A percentile compares a stretch with the other conserved stretches of the same genome.
phyloP scores from a whole-genome alignment of 2,888 invertebrate species.

The Oscheius sp. region DNA sequence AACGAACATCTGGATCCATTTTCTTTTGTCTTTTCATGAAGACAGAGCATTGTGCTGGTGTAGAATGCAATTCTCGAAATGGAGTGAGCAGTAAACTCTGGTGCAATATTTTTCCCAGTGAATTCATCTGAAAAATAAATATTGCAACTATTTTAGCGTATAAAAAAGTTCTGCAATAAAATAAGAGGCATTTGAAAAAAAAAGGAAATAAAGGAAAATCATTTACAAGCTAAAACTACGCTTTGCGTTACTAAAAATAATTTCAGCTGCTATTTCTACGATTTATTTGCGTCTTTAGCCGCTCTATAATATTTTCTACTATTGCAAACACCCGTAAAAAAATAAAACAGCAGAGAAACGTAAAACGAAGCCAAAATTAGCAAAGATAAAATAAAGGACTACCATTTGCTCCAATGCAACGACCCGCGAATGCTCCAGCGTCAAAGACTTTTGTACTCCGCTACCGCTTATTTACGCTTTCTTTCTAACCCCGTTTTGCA shows the following conservation, averaged over 20 bases:
- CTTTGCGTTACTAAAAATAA: too few species aligned
- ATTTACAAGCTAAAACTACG: too few species aligned
- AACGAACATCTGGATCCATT: conserved; percentile 68
- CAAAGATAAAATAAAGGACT: conserved; percentile 1
- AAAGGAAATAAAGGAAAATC: too few species aligned
- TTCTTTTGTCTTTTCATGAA: conserved; percentile 71
- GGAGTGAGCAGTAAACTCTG: not conserved
- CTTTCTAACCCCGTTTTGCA: not conserved
- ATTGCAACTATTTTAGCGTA: too few species aligned
- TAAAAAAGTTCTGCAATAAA: too few species aligned
- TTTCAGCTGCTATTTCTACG: too few species aligned
- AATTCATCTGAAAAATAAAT: conserved; percentile 23
- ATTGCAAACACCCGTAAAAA: too few species aligned
- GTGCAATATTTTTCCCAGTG: not conserved
- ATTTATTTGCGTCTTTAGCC: too few species aligned
- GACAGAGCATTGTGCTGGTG: conserved; percentile 46
- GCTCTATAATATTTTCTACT: too few species aligned
- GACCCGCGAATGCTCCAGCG: not conserved
- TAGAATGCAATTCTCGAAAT: conserved; percentile 8
- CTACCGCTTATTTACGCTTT: conserved; percentile 16
- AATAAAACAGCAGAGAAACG: too few species aligned
- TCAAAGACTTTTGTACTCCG: conserved; percentile 8
- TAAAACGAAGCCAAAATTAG: too few species aligned
- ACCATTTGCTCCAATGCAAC: not conserved
- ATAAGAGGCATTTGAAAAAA: too few species aligned